Conservation (phyloP, 2,797 vertebrate genomes). For the Acanthurus lineatus region DNA sequence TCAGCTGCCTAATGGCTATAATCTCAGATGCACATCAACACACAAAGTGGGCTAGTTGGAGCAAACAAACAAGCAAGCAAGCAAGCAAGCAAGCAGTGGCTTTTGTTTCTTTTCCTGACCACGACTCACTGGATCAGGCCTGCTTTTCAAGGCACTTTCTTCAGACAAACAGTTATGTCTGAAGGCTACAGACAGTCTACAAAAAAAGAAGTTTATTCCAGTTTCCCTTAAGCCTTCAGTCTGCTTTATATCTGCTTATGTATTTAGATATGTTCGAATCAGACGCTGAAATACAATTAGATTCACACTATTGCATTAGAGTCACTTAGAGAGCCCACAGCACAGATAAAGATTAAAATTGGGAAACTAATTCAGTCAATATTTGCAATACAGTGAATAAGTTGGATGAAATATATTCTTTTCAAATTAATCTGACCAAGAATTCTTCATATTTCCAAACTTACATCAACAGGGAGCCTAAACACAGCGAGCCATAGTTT, state of each 20-base stretch:
- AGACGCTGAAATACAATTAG: slow-evolving; percentile 18
- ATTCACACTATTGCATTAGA: slow-evolving; percentile 8
- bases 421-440: not conserved
- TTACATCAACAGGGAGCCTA: not conserved
- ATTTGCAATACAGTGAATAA: not conserved
- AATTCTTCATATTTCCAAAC: not conserved
- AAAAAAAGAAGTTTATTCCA: not conserved
- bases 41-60: not conserved
- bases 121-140: slow-evolving; percentile 21
- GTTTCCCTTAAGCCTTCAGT: slow-evolving; percentile 9
- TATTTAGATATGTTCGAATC: slow-evolving; percentile 13
- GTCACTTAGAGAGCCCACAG: slow-evolving; percentile 10
- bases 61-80: not conserved
- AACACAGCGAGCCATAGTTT: slow-evolving; percentile 2
- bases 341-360: not conserved
- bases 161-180: slow-evolving; percentile 7
- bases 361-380: not conserved
- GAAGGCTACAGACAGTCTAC: not conserved
- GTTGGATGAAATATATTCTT: not conserved
- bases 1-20: slow-evolving; percentile 48
- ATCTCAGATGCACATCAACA: slow-evolving; percentile 42
- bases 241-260: slow-evolving; percentile 27
- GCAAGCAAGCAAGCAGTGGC: slow-evolving; percentile 13
- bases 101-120: slow-evolving; percentile 13
- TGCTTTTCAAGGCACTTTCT: slow-evolving; percentile 20